phyloP scores from a whole-genome alignment of 2,797 vertebrate genomes.

The Tadarida brasiliensis region DNA sequence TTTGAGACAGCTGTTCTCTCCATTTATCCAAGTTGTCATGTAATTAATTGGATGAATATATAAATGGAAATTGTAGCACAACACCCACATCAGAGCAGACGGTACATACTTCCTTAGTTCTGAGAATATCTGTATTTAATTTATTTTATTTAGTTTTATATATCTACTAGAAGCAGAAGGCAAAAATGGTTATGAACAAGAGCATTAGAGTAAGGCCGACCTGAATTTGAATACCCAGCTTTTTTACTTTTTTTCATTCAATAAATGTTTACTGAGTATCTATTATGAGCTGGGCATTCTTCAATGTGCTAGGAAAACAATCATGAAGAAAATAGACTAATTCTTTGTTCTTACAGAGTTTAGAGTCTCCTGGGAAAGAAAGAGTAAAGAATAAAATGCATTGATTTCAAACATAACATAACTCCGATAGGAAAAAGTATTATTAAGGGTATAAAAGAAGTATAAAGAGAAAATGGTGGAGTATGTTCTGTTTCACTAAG shows the following conservation, averaged over 20 bases:
- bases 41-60: conserved; percentile 54
- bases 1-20: conserved; percentile 52
- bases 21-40: conserved; percentile 28
- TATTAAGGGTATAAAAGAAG: neutral
- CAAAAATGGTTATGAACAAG: conserved; percentile 3
- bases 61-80: conserved; percentile 44
- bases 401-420: neutral
- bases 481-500: neutral
- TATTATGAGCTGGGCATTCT: neutral
- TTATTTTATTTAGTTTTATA: conserved; percentile 49
- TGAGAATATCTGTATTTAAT: neutral
- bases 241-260: neutral
- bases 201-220: neutral
- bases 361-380: neutral
- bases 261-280: neutral
- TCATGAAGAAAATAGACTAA: neutral
- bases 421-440: neutral
- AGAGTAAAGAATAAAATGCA: neutral
- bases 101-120: neutral
- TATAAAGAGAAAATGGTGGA: neutral
- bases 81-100: neutral
- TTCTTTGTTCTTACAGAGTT: neutral
- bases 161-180: neutral
- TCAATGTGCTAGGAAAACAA: neutral
- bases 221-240: neutral